These are phyloP conservation scores for Festucalex cinctus DNA, from an alignment of 2,113 vertebrate species.

Conservation along the genomic window DNA sequence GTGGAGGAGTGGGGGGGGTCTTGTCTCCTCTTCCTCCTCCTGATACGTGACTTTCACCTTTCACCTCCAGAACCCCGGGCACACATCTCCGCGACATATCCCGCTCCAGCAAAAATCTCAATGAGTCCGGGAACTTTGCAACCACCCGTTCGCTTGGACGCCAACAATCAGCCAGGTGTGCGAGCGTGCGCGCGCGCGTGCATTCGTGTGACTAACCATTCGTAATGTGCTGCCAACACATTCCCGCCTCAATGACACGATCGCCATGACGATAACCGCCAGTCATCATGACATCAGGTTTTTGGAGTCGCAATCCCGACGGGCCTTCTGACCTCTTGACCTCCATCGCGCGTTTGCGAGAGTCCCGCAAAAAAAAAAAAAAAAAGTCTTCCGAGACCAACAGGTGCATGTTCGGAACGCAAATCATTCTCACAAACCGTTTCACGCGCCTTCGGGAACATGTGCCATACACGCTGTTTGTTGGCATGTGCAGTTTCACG, in stretches of 20 bases:
- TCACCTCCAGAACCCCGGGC: constrained; percentile 79
- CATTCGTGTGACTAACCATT: neutral
- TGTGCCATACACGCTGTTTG: too few species aligned
- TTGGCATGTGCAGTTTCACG: too few species aligned
- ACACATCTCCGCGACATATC: constrained; percentile 60
- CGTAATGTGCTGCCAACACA: neutral
- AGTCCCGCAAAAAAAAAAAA: too few species aligned
- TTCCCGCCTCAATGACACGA: neutral
- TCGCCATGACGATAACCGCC: neutral
- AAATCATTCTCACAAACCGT: too few species aligned
- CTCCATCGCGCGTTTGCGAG: too few species aligned
- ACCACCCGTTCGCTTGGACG: constrained; percentile 3
- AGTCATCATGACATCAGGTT: neutral
- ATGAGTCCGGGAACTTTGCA: constrained; percentile 63
- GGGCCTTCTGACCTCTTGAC: too few species aligned
- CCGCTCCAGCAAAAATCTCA: constrained; percentile 71
- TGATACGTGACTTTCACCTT: constrained; percentile 84
- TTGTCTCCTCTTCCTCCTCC: constrained; percentile 24
- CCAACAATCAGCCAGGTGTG: neutral
- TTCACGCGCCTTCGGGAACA: too few species aligned
- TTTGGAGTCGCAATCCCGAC: too few species aligned
- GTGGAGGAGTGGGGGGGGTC: constrained; percentile 19
- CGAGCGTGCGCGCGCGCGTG: neutral
- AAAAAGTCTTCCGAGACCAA: too few species aligned
- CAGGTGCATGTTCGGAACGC: too few species aligned